These are phyloP conservation scores for Petrosia ficiformis DNA, from an alignment of 37 sponge, comb jelly and placozoan genomes.

Conservation along the genomic window DNA sequence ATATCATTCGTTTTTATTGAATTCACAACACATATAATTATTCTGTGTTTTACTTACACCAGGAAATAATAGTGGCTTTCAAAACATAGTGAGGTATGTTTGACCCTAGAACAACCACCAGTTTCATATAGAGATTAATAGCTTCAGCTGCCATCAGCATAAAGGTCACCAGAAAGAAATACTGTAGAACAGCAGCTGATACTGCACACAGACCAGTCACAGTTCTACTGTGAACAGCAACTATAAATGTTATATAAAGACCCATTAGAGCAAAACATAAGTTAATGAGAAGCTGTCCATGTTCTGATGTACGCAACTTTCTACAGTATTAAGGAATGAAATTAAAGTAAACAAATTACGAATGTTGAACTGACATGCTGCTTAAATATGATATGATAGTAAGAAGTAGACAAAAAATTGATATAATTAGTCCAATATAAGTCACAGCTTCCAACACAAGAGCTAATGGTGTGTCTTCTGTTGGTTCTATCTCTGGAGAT, in stretches of 20 bases:
- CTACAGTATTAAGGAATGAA: conserved; percentile 19
- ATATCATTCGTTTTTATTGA: too few species aligned
- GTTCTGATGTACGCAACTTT: conserved; percentile 29
- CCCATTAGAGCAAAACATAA: conserved; percentile 34
- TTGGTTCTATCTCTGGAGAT: not conserved
- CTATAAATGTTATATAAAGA: conserved; percentile 34
- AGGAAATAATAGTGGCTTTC: conserved; percentile 21
- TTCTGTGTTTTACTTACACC: conserved; percentile 39
- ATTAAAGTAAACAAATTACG: too few species aligned
- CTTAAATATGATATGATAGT: conserved; percentile 31
- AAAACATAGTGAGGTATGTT: conserved; percentile 9
- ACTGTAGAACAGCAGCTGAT: conserved; percentile 30
- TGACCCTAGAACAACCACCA: conserved; percentile 29
- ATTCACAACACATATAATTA: not conserved
- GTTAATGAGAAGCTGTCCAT: conserved; percentile 52
- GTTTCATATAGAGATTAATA: conserved; percentile 38
- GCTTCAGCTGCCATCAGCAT: conserved; percentile 48
- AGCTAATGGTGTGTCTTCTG: not conserved
- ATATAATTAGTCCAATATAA: conserved; percentile 52
- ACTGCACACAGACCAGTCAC: conserved; percentile 13
- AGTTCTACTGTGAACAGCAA: not conserved
- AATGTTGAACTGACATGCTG: conserved; percentile 66
- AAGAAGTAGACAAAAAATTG: conserved; percentile 27
- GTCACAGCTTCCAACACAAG: conserved; percentile 25
- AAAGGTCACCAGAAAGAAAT: conserved; percentile 48